Percentiles rank a stretch among this genome's conserved stretches.
Evolutionary conservation across 2,797 vertebrate genomes (phyloP).

Genomic region (Otus scops): DNA sequence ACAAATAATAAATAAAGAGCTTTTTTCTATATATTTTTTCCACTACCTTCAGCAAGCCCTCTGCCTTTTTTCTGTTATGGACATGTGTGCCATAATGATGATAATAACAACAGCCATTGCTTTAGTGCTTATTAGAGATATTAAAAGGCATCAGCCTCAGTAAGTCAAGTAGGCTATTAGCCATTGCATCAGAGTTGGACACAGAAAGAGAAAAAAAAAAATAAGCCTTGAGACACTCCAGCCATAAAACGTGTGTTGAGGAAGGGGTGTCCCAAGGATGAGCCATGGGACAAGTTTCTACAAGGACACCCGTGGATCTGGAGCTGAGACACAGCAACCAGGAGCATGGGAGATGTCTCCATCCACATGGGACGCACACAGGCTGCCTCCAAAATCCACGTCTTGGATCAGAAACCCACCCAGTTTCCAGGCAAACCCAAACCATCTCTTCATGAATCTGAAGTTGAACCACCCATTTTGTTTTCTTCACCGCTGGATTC

Average conservation of each 20-base stretch:
- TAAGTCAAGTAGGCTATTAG: too few relatives aligned
- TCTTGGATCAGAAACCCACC: neutral
- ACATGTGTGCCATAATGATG: neutral
- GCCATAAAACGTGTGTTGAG: neutral
- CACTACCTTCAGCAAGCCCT: neutral
- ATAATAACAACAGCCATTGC: neutral
- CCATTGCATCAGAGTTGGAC: neutral
- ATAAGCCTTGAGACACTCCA: neutral
- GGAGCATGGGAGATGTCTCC: neutral
- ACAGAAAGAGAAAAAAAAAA: neutral
- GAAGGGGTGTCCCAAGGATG: neutral
- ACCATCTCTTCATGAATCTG: rapidly evolving
- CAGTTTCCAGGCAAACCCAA: neutral
- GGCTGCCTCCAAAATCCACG: neutral
- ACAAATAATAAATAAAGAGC: rapidly evolving
- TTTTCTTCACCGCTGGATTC: neutral
- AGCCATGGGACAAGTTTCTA: neutral
- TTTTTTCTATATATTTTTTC: neutral
- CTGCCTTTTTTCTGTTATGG: neutral
- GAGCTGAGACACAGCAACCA: rapidly evolving
- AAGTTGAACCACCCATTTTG: neutral
- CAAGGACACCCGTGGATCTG: rapidly evolving
- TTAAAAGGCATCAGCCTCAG: neutral
- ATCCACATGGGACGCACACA: rapidly evolving
- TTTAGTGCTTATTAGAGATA: neutral